These are phyloP conservation scores for Melanaphis sacchari DNA, from an alignment of 1,140 invertebrate species.

Conservation along the genomic window DNA sequence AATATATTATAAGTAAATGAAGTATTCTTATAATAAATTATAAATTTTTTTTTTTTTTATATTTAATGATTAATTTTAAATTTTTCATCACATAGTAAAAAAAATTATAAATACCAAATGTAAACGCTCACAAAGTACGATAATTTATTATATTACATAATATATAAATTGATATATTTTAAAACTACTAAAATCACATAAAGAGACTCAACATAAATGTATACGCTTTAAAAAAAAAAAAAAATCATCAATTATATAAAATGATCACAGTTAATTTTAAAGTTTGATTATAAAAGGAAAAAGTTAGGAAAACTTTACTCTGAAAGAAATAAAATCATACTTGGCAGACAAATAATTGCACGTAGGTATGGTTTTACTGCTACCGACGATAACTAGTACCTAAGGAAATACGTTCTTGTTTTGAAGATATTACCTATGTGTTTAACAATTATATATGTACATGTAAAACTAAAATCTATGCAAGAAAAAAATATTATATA, in stretches of 20 bases:
- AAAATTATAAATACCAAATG: background rate
- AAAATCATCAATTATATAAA: background rate
- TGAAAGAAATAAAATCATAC: background rate
- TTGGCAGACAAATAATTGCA: background rate
- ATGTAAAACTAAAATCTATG: background rate
- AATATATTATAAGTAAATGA: background rate
- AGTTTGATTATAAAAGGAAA: background rate
- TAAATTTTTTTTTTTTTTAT: background rate
- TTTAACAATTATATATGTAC: background rate
- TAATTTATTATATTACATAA: conserved; percentile 5
- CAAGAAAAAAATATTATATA: background rate
- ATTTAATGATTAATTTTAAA: background rate
- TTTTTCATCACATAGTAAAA: background rate
- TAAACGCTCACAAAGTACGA: background rate
- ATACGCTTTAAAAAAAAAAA: background rate
- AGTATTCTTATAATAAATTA: background rate
- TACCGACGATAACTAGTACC: background rate
- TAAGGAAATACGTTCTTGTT: background rate
- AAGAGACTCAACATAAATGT: background rate
- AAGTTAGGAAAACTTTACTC: background rate
- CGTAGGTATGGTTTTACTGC: background rate
- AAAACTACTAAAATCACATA: background rate
- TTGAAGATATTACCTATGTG: background rate
- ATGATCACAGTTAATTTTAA: conserved; percentile 1
- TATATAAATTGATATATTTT: background rate